These are phyloP conservation scores for Hucho hucho DNA, from an alignment of 2,113 vertebrate species.

Conservation along the genomic window DNA sequence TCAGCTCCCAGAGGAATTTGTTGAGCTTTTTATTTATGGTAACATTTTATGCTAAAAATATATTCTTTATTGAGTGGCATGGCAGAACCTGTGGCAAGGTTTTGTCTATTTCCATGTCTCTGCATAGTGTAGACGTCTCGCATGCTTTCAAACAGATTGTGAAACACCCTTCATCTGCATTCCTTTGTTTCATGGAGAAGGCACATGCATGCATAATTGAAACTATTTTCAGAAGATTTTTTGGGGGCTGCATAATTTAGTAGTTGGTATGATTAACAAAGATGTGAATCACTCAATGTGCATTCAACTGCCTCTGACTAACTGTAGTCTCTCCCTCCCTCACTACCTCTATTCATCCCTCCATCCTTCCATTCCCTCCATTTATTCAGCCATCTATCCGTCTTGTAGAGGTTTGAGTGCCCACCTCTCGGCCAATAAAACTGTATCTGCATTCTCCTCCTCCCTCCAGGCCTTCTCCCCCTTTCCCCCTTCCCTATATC, in stretches of 20 bases:
- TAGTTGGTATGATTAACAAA: constrained; percentile 49
- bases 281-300: constrained; percentile 54
- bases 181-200: no score
- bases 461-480: no score
- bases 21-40: constrained; percentile 55
- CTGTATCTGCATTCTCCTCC: background rate
- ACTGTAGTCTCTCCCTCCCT: constrained; percentile 14
- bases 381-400: no score
- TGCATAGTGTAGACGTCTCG: no score
- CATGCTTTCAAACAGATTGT: no score
- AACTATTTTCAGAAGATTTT: constrained; percentile 59
- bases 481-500: background rate
- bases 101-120: no score
- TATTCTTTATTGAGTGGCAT: constrained; percentile 36
- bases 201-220: constrained; percentile 55
- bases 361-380: background rate
- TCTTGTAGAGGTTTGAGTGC: background rate
- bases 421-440: no score
- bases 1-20: constrained; percentile 26
- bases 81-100: no score
- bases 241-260: constrained; percentile 46
- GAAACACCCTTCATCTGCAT: no score
- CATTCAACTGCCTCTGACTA: background rate
- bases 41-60: constrained; percentile 50
- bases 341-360: constrained; percentile 18